phyloP scores from a whole-genome alignment of 2,113 vertebrate genomes.

The Lophius piscatorius region DNA sequence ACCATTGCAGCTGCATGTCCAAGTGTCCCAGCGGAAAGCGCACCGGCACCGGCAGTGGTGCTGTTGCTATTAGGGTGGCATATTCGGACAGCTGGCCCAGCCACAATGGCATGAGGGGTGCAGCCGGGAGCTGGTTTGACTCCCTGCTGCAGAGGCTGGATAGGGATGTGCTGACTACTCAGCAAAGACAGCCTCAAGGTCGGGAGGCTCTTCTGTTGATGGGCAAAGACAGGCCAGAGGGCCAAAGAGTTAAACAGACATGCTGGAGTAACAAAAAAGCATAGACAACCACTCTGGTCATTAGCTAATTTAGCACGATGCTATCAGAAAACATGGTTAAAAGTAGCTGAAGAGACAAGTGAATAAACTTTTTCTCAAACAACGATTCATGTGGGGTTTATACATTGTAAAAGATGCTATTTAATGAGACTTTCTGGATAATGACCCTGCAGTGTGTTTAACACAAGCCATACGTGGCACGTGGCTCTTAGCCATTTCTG shows the following conservation, averaged over 20 bases:
- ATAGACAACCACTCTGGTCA: constrained; percentile 22
- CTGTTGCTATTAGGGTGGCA: constrained; percentile 85
- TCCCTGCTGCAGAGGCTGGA: constrained; percentile 79
- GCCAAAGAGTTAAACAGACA: constrained; percentile 40
- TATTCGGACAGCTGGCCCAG: constrained; percentile 80
- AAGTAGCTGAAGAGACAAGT: background rate
- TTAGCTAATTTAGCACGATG: constrained; percentile 2
- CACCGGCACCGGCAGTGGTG: constrained; percentile 66
- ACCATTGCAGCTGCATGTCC: constrained; percentile 84
- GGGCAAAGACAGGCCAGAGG: constrained; percentile 42
- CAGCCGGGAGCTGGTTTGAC: constrained; percentile 75
- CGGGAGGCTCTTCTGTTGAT: constrained; percentile 88
- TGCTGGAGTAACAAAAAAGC: background rate
- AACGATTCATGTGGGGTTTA: background rate
- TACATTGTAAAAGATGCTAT: background rate
- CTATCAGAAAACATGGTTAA: constrained; percentile 1
- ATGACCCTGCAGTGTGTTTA: background rate
- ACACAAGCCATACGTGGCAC: background rate
- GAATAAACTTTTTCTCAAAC: background rate
- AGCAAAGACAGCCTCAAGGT: constrained; percentile 87
- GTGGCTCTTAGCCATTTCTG: constrained; percentile 3
- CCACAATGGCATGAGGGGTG: constrained; percentile 73
- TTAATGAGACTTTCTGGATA: background rate
- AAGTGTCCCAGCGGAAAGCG: constrained; percentile 52
- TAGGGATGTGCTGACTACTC: constrained; percentile 85